Evolutionary conservation across 1,140 invertebrate species (phyloP), one percentile per base, ranked within the genome.

Genomic region (Sipha flava): DNA sequence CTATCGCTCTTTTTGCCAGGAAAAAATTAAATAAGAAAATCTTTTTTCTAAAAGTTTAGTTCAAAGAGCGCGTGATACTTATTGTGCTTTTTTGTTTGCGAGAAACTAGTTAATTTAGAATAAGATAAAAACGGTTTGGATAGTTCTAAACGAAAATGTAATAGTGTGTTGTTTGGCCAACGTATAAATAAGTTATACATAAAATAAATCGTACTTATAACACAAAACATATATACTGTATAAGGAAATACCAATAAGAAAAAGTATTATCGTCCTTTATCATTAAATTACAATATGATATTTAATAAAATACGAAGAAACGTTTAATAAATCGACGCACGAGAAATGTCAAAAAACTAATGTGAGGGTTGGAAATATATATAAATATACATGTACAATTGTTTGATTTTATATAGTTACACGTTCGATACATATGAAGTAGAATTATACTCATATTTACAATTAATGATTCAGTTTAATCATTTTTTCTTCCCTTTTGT

Each of bases 81-180:
- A 64, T 37, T 64, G n/a, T 37, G 26, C 37, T 64, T 64, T n/a
- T 37, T 64, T 40, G n/a, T 14, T 37, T 5, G 3, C 31, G 31
- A 64, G 40, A 66, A 66, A 40, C 62, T 40, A 66, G 34, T 66
- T 66, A 37, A 66, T 66, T 66, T 66, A 21, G 12, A 66, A 66
- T 40, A 40, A 37, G 62, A 40, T 66, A 21, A 66, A 40, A 40
- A 14, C 31, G 9, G 34, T 9, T 40, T n/a, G 23, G 62, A 66
- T 40, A 40, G n/a, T 40, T 66, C 14, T 31, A 66, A 66, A 66
- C n/a, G 18, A 40, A 66, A 66, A 31, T 62, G 31, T 14, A 66
- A 66, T 23, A 10, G 14, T 37, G n/a, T 64, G 31, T 40, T n/a
- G n/a, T 23, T 66, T 66, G 12, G n/a, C 62, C 23, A 66, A 66